These are phyloP conservation scores for Belgica antarctica DNA, from an alignment of 2,888 invertebrate genomes.

Conservation along the genomic window DNA sequence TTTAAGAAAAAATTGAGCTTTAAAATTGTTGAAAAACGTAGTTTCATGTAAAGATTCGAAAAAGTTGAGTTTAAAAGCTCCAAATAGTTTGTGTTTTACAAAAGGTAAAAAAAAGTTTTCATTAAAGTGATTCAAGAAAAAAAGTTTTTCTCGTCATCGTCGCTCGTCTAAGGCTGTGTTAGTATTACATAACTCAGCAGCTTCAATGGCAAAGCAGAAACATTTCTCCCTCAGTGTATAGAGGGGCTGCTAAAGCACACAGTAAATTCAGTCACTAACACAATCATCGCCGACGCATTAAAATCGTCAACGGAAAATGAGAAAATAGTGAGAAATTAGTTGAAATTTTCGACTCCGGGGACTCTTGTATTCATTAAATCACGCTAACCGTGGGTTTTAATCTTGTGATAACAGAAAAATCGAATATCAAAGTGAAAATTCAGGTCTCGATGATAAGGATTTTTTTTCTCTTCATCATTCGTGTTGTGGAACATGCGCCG, in stretches of 20 bases:
- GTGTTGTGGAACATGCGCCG: constrained; percentile 21
- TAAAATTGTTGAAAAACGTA: constrained; percentile 33
- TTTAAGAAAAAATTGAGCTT: constrained; percentile 26
- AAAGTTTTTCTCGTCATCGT: constrained; percentile 25
- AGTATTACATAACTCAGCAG: constrained; percentile 41
- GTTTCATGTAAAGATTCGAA: constrained; percentile 41
- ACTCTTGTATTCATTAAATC: too few species aligned
- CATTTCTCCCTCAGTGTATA: constrained; percentile 24
- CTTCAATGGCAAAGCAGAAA: constrained; percentile 18
- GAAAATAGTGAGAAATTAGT: neutral
- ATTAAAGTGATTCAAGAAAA: constrained; percentile 21
- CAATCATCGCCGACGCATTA: constrained; percentile 24
- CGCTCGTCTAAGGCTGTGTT: constrained; percentile 15
- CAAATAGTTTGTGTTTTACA: constrained; percentile 34
- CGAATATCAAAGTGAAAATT: constrained; percentile 20
- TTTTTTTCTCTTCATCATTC: neutral
- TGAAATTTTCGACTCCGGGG: neutral
- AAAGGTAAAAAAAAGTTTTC: constrained; percentile 27
- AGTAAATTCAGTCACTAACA: neutral
- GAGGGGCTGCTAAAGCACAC: constrained; percentile 17
- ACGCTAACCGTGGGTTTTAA: too few species aligned
- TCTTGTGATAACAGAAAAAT: neutral
- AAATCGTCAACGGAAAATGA: constrained; percentile 12
- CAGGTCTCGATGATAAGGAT: neutral
- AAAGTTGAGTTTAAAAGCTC: constrained; percentile 42